Evolutionary conservation across 2,797 vertebrate genomes (phyloP).

Genomic region (Argentina silus): DNA sequence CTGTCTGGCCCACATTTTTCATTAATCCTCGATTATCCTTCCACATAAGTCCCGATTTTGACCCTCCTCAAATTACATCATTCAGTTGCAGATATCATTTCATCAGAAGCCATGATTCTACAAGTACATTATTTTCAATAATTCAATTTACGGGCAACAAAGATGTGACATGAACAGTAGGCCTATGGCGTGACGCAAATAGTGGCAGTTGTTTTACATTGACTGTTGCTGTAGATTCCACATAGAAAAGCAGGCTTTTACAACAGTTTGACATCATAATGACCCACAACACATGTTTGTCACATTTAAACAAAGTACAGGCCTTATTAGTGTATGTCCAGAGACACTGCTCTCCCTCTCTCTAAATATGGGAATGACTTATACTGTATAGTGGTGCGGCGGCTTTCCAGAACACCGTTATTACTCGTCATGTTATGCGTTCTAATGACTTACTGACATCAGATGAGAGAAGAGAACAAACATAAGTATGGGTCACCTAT

Average conservation of each 20-base stretch:
- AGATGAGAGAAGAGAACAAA: slow-evolving; percentile 41
- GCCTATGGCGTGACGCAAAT: neutral
- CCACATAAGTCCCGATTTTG: neutral
- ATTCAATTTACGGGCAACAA: neutral
- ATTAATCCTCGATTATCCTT: slow-evolving; percentile 19
- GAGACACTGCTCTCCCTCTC: neutral
- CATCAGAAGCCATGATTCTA: too few relatives aligned
- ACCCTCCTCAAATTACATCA: neutral
- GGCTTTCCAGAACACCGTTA: neutral
- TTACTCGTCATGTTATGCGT: neutral
- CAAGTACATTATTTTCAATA: too few relatives aligned
- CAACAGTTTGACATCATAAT: too few relatives aligned
- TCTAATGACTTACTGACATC: slow-evolving; percentile 55
- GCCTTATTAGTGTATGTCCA: neutral
- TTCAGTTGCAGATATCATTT: too few relatives aligned
- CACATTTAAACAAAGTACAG: neutral
- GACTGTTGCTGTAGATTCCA: too few relatives aligned
- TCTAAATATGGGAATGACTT: neutral
- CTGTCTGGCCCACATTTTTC: slow-evolving; percentile 29
- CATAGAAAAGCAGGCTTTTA: too few relatives aligned
- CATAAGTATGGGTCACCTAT: slow-evolving; percentile 22
- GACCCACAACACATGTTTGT: too few relatives aligned
- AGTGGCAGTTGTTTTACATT: too few relatives aligned
- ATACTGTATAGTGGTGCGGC: too few relatives aligned
- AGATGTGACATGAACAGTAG: neutral